These are phyloP conservation scores for Hippocampus mohnikei DNA, from an alignment of 2,113 vertebrate genomes.

Conservation along the genomic window DNA sequence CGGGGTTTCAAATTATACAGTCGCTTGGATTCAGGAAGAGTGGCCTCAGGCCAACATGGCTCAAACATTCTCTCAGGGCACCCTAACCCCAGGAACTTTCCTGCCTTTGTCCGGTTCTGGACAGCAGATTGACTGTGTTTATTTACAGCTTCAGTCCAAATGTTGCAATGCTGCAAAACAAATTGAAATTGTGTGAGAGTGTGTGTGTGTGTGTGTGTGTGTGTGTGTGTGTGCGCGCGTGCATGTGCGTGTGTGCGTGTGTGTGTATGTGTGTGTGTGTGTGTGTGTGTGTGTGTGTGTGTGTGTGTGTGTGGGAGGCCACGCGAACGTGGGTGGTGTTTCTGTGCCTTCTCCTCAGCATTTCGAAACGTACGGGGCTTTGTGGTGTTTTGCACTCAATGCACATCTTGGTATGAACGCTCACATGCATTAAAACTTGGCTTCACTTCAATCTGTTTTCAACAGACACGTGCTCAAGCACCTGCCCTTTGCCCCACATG, in stretches of 20 bases:
- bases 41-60: constrained; percentile 31
- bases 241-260: constrained; percentile 41
- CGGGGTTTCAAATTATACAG: not conserved
- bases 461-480: too few species aligned
- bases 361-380: constrained; percentile 35
- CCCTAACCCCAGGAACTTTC: not conserved
- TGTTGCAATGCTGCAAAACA: constrained; percentile 18
- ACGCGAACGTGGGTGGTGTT: constrained; percentile 16
- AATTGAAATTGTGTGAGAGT: not conserved
- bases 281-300: too few species aligned
- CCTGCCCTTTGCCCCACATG: too few species aligned
- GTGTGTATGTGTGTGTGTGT: too few species aligned
- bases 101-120: constrained; percentile 4
- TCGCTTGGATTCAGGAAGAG: constrained; percentile 6
- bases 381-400: constrained; percentile 16
- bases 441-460: not conserved
- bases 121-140: constrained; percentile 17
- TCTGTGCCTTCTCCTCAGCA: constrained; percentile 45
- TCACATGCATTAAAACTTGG: not conserved
- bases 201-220: not conserved
- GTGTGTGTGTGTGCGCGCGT: constrained; percentile 41
- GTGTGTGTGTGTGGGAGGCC: too few species aligned
- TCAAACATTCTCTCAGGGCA: constrained; percentile 24
- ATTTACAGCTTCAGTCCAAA: constrained; percentile 18
- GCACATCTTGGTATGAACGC: constrained; percentile 3